Percentiles rank a stretch among this genome's conserved stretches.
Conservation (phyloP, 2,797 vertebrate genomes). For the Sebastolobus altivelis region DNA sequence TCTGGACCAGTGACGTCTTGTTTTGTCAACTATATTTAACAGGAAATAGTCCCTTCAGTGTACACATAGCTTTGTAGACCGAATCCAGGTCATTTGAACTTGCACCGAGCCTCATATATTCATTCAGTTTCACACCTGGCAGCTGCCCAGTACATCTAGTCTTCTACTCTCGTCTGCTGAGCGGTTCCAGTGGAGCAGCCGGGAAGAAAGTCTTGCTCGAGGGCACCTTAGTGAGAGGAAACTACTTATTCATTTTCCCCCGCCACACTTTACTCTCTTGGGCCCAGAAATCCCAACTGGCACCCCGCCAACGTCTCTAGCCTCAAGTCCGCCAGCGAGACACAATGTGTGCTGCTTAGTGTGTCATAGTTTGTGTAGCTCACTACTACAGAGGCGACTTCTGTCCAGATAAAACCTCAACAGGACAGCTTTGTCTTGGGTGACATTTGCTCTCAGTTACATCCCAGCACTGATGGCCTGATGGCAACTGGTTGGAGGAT, state of each 20-base stretch:
- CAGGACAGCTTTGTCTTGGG: constrained; percentile 4
- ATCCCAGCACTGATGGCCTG: background rate
- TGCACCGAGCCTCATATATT: background rate
- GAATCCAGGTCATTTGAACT: background rate
- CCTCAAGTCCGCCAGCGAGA: constrained; percentile 17
- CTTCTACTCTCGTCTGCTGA: background rate
- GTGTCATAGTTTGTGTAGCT: constrained; percentile 12
- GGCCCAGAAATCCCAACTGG: constrained; percentile 42
- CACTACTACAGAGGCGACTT: background rate
- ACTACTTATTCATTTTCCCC: constrained; percentile 29
- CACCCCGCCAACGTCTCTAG: constrained; percentile 22
- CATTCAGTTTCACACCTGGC: constrained; percentile 6
- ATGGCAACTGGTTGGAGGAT: background rate
- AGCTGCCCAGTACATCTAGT: background rate
- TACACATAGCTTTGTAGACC: background rate
- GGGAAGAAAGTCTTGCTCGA: constrained; percentile 8
- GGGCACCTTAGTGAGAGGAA: constrained; percentile 17
- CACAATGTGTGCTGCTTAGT: background rate
- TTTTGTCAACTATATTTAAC: constrained; percentile 1
- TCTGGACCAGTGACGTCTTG: background rate
- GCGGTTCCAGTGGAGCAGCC: background rate
- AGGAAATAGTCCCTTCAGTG: background rate
- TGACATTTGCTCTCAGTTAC: background rate
- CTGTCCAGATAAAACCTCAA: constrained; percentile 8
- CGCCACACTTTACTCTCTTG: background rate